These are phyloP conservation scores for Balearica regulorum DNA, from an alignment of 2,797 vertebrate genomes.

Conservation along the genomic window DNA sequence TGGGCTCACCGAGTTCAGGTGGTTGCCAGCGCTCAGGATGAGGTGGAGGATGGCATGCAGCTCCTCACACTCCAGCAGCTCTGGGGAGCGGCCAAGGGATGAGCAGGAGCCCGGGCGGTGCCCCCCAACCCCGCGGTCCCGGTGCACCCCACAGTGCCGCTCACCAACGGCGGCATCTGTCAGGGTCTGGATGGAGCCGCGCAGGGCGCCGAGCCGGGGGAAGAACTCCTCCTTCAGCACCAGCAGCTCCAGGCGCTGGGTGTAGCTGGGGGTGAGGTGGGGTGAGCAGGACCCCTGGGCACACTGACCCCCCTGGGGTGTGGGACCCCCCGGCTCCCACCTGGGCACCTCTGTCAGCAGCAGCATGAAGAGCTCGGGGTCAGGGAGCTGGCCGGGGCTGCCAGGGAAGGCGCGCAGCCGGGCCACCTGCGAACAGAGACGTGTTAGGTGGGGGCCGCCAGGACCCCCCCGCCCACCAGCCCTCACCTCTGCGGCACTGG, in stretches of 20 bases:
- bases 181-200: slow-evolving; percentile 71
- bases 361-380: background rate
- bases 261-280: slow-evolving; percentile 66
- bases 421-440: background rate
- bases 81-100: slow-evolving; percentile 33
- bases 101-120: accelerated
- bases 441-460: background rate
- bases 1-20: slow-evolving; percentile 83
- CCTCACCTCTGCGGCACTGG: slow-evolving; percentile 78
- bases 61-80: slow-evolving; percentile 77
- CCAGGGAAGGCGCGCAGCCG: background rate
- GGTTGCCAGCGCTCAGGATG: slow-evolving; percentile 84
- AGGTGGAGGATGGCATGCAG: slow-evolving; percentile 81
- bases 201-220: slow-evolving; percentile 75
- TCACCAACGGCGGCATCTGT: slow-evolving; percentile 76
- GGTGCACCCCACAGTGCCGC: background rate
- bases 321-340: slow-evolving; percentile 46
- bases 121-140: background rate
- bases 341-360: slow-evolving; percentile 75
- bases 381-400: background rate
- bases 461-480: accelerated
- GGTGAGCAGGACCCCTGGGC: background rate
- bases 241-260: slow-evolving; percentile 75
- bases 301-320: no score
- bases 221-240: slow-evolving; percentile 84